Conservation (phyloP, 2,113 vertebrate species). For the Sceloporus undulatus region DNA sequence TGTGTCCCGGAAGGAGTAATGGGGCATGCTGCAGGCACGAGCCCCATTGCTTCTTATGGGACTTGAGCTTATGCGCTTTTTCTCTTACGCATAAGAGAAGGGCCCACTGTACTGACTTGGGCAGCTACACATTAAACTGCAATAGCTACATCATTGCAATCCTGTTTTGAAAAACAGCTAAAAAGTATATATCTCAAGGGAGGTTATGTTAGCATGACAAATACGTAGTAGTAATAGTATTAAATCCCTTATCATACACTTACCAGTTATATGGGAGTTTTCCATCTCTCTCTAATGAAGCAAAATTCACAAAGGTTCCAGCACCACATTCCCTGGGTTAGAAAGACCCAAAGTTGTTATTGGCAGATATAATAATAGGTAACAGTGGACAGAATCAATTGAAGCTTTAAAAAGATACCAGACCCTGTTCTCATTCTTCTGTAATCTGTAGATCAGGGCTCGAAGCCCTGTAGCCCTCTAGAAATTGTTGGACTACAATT, state of each 20-base stretch:
- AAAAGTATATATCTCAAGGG: conserved; percentile 16
- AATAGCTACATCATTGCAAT: conserved; percentile 3
- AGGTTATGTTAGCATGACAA: background rate
- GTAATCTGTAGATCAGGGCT: background rate
- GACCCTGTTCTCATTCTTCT: background rate
- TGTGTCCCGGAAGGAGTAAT: too few species aligned
- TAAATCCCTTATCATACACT: conserved; percentile 62
- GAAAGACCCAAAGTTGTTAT: conserved; percentile 59
- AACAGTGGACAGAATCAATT: background rate
- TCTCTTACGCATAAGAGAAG: too few species aligned
- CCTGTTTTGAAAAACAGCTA: background rate
- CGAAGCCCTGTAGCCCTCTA: too few species aligned
- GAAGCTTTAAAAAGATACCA: background rate
- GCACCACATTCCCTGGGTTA: conserved; percentile 90
- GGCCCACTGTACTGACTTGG: background rate
- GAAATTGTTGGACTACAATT: background rate
- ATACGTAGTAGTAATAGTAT: background rate
- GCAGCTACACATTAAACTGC: background rate
- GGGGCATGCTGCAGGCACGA: too few species aligned
- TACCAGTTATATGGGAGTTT: conserved; percentile 98
- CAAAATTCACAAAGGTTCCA: conserved; percentile 96
- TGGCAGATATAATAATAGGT: background rate
- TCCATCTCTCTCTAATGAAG: conserved; percentile 93
- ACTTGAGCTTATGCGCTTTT: too few species aligned
- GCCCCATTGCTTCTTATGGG: too few species aligned